phyloP scores from a whole-genome alignment of 2,797 vertebrate genomes.

The Rhinogobio ventralis region DNA sequence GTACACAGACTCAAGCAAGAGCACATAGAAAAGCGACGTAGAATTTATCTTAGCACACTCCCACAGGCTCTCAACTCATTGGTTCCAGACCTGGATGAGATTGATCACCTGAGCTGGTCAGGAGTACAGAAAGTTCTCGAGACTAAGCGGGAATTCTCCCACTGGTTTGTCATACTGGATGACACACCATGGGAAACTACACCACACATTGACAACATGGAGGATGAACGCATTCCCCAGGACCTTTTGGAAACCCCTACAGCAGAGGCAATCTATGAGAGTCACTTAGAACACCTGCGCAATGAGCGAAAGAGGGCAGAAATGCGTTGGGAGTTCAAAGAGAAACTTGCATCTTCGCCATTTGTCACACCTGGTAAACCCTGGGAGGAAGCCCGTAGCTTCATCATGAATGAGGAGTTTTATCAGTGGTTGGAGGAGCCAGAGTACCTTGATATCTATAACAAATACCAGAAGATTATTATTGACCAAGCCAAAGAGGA shows the following conservation, averaged over 20 bases:
- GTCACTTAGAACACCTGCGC: constrained; percentile 88
- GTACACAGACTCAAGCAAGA: constrained; percentile 94
- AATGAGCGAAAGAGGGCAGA: constrained; percentile 88
- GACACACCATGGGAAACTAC: constrained; percentile 95
- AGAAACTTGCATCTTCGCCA: constrained; percentile 87
- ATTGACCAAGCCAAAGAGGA: constrained; percentile 96
- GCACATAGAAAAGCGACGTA: constrained; percentile 90
- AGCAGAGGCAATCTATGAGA: constrained; percentile 84
- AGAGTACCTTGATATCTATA: constrained; percentile 93
- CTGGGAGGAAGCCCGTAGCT: constrained; percentile 97
- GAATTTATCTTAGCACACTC: constrained; percentile 84
- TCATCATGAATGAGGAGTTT: constrained; percentile 97
- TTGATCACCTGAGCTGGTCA: constrained; percentile 90
- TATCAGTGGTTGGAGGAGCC: constrained; percentile 94
- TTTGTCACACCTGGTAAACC: constrained; percentile 96
- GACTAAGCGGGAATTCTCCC: constrained; percentile 88
- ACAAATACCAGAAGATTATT: constrained; percentile 94
- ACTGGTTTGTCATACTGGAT: constrained; percentile 94
- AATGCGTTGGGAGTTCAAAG: constrained; percentile 91
- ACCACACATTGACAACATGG: constrained; percentile 87
- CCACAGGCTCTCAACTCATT: constrained; percentile 88
- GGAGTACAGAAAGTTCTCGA: constrained; percentile 91
- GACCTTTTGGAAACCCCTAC: constrained; percentile 89
- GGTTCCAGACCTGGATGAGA: constrained; percentile 88
- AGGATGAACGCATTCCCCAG: constrained; percentile 91